phyloP scores from a whole-genome alignment of 2,888 invertebrate species.

The Creontiades dilutus region DNA sequence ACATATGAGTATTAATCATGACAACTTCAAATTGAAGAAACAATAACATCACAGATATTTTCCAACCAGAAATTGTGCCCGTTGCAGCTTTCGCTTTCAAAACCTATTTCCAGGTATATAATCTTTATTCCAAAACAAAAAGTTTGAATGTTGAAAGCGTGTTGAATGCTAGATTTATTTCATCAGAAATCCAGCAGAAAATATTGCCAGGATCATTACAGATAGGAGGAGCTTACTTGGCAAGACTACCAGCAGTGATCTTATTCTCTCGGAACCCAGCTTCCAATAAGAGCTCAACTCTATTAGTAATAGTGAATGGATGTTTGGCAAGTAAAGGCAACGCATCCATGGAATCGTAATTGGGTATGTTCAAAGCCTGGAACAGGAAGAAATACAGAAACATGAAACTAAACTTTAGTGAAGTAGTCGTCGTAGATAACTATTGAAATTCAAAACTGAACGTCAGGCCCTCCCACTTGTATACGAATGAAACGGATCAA shows the following conservation, averaged over 20 bases:
- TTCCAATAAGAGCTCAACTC: slow-evolving; percentile 46
- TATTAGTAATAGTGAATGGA: slow-evolving; percentile 45
- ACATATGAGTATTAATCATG: too few species aligned
- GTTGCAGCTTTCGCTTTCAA: too few species aligned
- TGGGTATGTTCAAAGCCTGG: slow-evolving; percentile 1
- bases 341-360: slow-evolving; percentile 16
- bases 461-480: too few species aligned
- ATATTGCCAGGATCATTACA: neutral
- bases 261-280: slow-evolving; percentile 37
- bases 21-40: too few species aligned
- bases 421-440: too few species aligned
- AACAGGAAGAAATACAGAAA: neutral
- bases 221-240: slow-evolving; percentile 19
- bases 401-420: too few species aligned
- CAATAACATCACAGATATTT: too few species aligned
- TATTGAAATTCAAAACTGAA: too few species aligned
- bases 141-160: too few species aligned
- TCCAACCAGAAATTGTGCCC: too few species aligned
- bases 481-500: too few species aligned
- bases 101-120: neutral
- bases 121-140: slow-evolving; percentile 1
- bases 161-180: too few species aligned
- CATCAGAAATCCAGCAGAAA: neutral
- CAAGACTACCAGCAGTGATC: slow-evolving; percentile 27
- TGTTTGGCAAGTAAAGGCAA: slow-evolving; percentile 55